Base-by-base conservation (phyloP, 2,888 invertebrate species). In the Operophtera brumata region DNA sequence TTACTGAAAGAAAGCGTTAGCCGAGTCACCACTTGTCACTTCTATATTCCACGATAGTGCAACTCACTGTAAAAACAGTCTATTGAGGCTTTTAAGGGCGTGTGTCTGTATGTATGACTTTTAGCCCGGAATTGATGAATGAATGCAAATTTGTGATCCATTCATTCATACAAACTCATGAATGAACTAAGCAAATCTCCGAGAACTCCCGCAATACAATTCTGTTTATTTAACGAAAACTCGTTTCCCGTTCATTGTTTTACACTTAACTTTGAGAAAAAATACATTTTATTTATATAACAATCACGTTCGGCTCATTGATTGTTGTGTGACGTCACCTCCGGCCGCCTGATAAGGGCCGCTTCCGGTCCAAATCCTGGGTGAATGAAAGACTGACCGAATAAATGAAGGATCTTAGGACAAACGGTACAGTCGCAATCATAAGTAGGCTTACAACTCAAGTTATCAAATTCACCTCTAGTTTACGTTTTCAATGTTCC, bases 311-410 rank as follows among this genome's bases (percentile, higher is more conserved):
- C 82, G 75, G 66, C 68, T 78, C 77, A 71, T 74, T 82, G 83
- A 83, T 84, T 86, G 81, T 77, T 71, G 85, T 86, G 88, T 89
- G 87, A 89, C 77, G 78, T 86, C 87, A 86, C 82, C 65, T 65
- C 72, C 84, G 82, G 61, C 59, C 70, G 75, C 83, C 78, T 82
- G 88, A 88, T 88, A 89, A 88, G 87, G 85, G 67, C 69, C 69
- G 54, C 84, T 88, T 88, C 89, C 88, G 87, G 82, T 78, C 79
- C 65, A 82, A 84, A 82, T 84, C 83, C 85, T 79, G 69, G 71
- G 39, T 64, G 71, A 72, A 68, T 75, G 79, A 75, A 68, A 73
- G 74, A 74, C 66, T 72, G 73, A 70, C 60, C 71, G 76, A 77
- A 75, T 71, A 69, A 69, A 70, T 71, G 71, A 59, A 63, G 69